Base-by-base conservation (phyloP, 1,140 invertebrate genomes). In the Dendrolimus kikuchii region DNA sequence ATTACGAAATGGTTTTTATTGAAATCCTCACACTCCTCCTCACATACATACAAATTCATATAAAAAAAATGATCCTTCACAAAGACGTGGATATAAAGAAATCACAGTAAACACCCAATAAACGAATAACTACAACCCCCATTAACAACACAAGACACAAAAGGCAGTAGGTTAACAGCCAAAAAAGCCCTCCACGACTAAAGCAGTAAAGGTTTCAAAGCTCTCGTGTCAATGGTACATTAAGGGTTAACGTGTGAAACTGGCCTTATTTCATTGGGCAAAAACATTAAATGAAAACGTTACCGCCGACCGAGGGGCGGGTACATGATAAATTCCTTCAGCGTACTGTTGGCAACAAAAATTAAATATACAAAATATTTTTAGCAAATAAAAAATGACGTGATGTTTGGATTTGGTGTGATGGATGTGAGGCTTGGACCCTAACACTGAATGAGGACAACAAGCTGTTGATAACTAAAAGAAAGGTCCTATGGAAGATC, bases 271-370 rank as follows among this genome's bases (percentile, higher is more conserved):
- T 63, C 61, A 53, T 54, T 53, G 53, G 58, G 64, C 38, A 63
- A 63, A 66, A 66, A 63, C 55, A 59, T 63, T 63, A 63, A 66
- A 66, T 63, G 60, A 61, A 66, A 63, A 63, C 50, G 61, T 66
- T 55, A 63, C 58, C 54, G 53, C 56, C 40, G 55, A 59, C 58
- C 49, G 44, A n/a, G 47, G 58, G 60, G 58, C 58, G 44, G 61
- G 48, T 23, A 23, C 43, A 36, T 45, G 10, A 56, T 66, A 60
- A 63, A 66, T 66, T 58, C 54, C 54, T 50, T 45, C 45, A 52
- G 49, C 45, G 57, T 57, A 59, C 52, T 40, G 43, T 52, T 50
- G 57, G 40, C 50, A 54, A 56, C 45, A 60, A 57, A 46, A 23
- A 23, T 23, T 23, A 23, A 23, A 23, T 23, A 2, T 23, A 23